Evolutionary conservation across 1,140 invertebrate genomes (phyloP), one percentile per base, ranked within the genome.

Genomic region (Pogonomyrmex californicus): DNA sequence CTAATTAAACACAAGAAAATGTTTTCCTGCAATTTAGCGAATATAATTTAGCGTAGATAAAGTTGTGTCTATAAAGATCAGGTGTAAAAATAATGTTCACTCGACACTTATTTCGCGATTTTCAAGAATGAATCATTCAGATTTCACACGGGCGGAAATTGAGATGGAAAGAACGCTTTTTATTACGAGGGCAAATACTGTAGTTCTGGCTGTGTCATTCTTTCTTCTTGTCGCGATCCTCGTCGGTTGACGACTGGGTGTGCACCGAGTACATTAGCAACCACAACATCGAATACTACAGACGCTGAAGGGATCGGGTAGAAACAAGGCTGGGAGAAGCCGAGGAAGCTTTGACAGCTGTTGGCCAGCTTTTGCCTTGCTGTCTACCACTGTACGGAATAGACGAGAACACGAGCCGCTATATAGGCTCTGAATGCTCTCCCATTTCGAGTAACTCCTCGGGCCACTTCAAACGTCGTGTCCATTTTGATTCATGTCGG

Each of bases 301-400:
- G 78, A 73, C 49, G 68, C 68, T 60, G 70, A 73, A 60, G 79
- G 79, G 79, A 30, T 73, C 54, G 68, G 63, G 33, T 49, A 54
- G 85, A 88, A 89, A 89, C 85, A 66, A 86, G 90, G 81, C 76
- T 85, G 75, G 58, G 85, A 87, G 75, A 86, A 77, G 51, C 76
- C 63, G 54, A 87, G 82, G 85, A 91, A 76, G 90, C 88, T 92
- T 92, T 92, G 91, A 91, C 88, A 92, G 90, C 91, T 92, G 91
- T 91, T 91, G 77, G 79, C 33, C 83, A 86, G 86, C 82, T 79
- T 87, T 87, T 87, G 75, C 86, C 62, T 66, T 66, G 62, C 66
- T 89, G 47, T 79, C 86, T 77, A 77, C 65, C 85, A 47, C 51
- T 47, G 23, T 51, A n/a, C 36, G 14, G 30, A 60, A 86, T 75